Conservation (phyloP, 2,888 invertebrate species). For the Pristionchus maxplancki region DNA sequence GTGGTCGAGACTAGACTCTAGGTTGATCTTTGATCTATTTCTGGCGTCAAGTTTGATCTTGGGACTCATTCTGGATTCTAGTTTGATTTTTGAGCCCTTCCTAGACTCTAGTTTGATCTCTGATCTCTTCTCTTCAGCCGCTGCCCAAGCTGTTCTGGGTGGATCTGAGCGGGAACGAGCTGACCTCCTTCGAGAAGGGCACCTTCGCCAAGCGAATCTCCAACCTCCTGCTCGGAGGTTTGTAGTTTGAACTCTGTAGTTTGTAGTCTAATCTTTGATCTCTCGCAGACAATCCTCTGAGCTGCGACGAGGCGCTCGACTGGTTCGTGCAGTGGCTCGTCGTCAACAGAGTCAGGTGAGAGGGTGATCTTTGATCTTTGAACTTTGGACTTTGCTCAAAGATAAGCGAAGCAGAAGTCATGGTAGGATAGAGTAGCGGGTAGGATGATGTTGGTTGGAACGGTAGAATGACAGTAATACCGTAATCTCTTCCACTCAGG, state of each 20-base stretch:
- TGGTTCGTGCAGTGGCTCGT: slow-evolving; percentile 71
- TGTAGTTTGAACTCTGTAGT: background rate
- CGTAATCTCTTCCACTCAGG: background rate
- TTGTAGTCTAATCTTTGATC: slow-evolving; percentile 13
- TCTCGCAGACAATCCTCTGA: slow-evolving; percentile 67
- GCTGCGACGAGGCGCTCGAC: slow-evolving; percentile 73
- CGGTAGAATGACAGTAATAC: background rate
- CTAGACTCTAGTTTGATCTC: background rate
- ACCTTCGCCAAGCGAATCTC: slow-evolving; percentile 70
- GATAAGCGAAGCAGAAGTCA: too few species aligned
- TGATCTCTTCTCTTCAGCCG: background rate
- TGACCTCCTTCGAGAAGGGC: slow-evolving; percentile 66
- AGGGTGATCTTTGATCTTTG: too few species aligned
- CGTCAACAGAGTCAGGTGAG: slow-evolving; percentile 40
- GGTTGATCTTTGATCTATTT: background rate
- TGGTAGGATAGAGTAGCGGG: too few species aligned
- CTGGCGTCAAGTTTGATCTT: background rate
- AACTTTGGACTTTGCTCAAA: too few species aligned
- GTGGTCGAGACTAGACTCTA: background rate
- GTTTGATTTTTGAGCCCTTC: background rate
- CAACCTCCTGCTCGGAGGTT: slow-evolving; percentile 73
- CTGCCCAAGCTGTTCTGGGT: slow-evolving; percentile 72
- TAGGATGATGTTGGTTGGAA: too few species aligned
- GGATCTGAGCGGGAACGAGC: slow-evolving; percentile 72
- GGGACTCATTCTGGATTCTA: background rate